Evolutionary conservation across 2,797 vertebrate species (phyloP).

Genomic region (Avahi laniger): DNA sequence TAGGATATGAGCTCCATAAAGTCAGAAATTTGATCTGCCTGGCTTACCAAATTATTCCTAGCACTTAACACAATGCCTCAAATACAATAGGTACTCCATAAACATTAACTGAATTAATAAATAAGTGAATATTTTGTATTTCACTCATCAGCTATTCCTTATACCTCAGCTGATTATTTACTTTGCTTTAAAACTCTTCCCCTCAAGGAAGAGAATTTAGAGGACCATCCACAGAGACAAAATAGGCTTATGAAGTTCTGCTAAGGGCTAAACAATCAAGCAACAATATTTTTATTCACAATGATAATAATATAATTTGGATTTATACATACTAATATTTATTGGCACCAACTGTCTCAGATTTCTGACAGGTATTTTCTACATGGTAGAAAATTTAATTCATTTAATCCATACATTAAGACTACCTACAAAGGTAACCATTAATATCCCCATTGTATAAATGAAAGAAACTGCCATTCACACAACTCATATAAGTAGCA

Average conservation of each 20-base stretch:
- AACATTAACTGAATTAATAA: background rate
- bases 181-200: background rate
- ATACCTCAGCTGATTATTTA: background rate
- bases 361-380: background rate
- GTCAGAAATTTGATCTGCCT: background rate
- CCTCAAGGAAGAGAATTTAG: background rate
- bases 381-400: background rate
- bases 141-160: background rate
- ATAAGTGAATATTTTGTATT: background rate
- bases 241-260: background rate
- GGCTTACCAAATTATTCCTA: background rate
- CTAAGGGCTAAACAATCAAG: background rate
- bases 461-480: background rate
- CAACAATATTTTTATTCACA: slow-evolving; percentile 16
- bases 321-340: slow-evolving; percentile 14
- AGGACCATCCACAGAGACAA: background rate
- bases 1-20: background rate
- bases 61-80: background rate
- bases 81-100: background rate
- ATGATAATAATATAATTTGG: background rate
- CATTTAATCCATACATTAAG: background rate
- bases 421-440: background rate
- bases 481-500: background rate
- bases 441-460: background rate
- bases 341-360: background rate